Base-by-base conservation (phyloP, 2,888 invertebrate species). In the Zygothrica quintamaculata region DNA sequence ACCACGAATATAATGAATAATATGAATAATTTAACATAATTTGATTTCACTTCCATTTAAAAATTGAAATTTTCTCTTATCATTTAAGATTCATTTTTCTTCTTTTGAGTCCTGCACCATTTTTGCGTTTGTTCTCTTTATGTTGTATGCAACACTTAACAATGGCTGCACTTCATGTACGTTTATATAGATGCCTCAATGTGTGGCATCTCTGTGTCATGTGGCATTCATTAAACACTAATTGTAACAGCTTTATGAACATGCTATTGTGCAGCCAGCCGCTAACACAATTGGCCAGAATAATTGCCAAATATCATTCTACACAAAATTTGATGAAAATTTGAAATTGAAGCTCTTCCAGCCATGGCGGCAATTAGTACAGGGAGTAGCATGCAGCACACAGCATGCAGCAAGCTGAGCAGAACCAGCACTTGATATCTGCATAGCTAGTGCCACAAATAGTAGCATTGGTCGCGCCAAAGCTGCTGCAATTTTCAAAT, bases 161-260 rank as follows among this genome's bases (percentile, higher is more conserved):
- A 42, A 44, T 39, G 15, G 33, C 18, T 53, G 0, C 9, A 42
- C 40, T 25, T n/a, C n/a, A 7, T 16, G 46, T 37, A 39, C 18
- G 26, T 42, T 18, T 34, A 33, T 48, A 8, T 39, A 33, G 16
- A 6, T n/a, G 15, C 15, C 15, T 31, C 12, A 4, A n/a, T 36
- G 40, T 11, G 22, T 48, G 22, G 39, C 46, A 39, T 29, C 37
- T 53, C 31, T 34, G 40, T 57, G 73, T 44, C 52, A 79, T 78
- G 77, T 68, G 65, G 59, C 60, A 52, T 64, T 70, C 76, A 65
- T 74, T 76, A 59, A 68, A 81, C 70, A 77, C 79, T 79, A 84
- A 84, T 84, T 81, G 67, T 65, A 67, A 50, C 64, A 58, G 60
- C 47, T 69, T 68, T 65, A 71, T 65, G 64, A 42, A 65, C 46